Conservation (phyloP, 2,797 vertebrate species). For the Lacerta agilis region DNA sequence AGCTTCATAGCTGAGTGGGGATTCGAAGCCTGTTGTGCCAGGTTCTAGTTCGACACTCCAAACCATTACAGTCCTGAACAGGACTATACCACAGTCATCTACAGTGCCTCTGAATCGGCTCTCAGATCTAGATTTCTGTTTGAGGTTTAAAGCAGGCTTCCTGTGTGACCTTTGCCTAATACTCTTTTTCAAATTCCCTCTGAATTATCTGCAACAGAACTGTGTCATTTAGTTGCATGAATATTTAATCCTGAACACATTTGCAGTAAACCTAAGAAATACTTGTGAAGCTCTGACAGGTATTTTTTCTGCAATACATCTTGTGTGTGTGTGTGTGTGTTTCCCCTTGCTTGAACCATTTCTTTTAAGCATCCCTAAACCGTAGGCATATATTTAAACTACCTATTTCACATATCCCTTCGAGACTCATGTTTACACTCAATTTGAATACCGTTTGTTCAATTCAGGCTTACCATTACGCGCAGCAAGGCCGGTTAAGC, state of each 20-base stretch:
- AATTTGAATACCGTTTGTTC: no score
- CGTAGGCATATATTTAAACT: no score
- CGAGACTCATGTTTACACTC: no score
- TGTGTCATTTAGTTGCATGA: conserved; percentile 17
- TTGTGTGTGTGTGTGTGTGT: neutral
- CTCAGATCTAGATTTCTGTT: neutral
- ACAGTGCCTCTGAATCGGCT: neutral
- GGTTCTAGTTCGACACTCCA: no score
- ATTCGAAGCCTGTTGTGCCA: no score
- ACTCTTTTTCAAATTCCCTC: neutral
- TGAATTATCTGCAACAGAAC: neutral
- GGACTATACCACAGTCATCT: neutral
- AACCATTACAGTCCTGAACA: neutral
- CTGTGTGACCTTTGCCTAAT: conserved; percentile 15
- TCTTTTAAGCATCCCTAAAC: no score
- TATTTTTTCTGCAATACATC: conserved; percentile 2
- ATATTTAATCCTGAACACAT: conserved; percentile 23
- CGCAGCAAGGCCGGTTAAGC: neutral
- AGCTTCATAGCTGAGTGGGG: no score
- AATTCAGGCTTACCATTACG: no score
- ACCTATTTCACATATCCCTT: no score
- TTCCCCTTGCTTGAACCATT: no score
- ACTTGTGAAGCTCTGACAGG: conserved; percentile 21
- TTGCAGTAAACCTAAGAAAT: conserved; percentile 15
- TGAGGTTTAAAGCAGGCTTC: conserved; percentile 5